These are phyloP conservation scores for Ataeniobius toweri DNA, from an alignment of 2,797 vertebrate genomes.

Conservation along the genomic window DNA sequence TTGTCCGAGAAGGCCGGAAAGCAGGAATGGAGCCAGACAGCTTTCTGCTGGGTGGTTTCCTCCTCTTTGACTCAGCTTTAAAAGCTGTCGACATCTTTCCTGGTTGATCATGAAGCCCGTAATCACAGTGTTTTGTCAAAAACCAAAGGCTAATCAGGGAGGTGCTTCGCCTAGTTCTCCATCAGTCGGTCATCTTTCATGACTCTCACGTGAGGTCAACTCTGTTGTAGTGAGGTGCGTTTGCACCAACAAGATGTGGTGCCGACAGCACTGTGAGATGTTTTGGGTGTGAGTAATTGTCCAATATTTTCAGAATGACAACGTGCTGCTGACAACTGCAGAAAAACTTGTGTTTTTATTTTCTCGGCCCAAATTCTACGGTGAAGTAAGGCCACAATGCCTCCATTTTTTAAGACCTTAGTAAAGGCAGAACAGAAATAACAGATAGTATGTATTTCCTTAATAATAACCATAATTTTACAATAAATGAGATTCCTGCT, in stretches of 20 bases:
- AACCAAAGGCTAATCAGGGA: conserved; percentile 60
- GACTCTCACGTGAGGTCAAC: conserved; percentile 41
- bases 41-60: conserved; percentile 33
- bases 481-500: not conserved
- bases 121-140: conserved; percentile 69
- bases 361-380: not conserved
- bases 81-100: conserved; percentile 35
- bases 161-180: conserved; percentile 55
- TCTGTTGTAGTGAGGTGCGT: conserved; percentile 45
- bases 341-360: conserved; percentile 7
- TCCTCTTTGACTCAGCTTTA: conserved; percentile 43
- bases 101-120: conserved; percentile 52
- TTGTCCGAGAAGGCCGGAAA: conserved; percentile 19
- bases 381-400: conserved; percentile 9
- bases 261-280: conserved; percentile 48
- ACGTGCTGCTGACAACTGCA: conserved; percentile 18
- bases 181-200: conserved; percentile 44
- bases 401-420: not conserved
- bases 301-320: conserved; percentile 24
- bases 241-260: conserved; percentile 57
- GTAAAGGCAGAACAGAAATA: not conserved
- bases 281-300: conserved; percentile 44
- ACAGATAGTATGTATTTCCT: not conserved
- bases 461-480: no score
- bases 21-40: conserved; percentile 43